These are phyloP conservation scores for Petromus typicus DNA, from an alignment of 2,113 vertebrate species.

Conservation along the genomic window DNA sequence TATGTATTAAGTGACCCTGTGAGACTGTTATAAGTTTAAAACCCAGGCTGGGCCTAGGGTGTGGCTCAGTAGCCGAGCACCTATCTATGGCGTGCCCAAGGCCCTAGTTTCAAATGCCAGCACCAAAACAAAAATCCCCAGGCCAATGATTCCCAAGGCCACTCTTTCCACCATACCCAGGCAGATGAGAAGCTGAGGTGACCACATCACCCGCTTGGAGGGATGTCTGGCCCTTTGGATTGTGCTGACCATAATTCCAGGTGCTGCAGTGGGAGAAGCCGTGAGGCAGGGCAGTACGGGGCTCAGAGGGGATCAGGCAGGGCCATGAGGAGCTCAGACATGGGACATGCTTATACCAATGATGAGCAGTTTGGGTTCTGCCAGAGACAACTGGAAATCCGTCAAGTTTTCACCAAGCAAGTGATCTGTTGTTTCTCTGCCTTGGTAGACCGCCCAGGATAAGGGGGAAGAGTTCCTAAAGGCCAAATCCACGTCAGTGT, in stretches of 20 bases:
- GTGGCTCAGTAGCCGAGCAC: background rate
- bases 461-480: background rate
- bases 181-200: background rate
- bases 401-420: background rate
- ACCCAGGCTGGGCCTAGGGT: background rate
- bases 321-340: accelerated
- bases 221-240: background rate
- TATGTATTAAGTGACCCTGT: background rate
- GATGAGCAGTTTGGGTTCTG: background rate
- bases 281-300: background rate
- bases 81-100: background rate
- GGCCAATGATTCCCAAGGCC: background rate
- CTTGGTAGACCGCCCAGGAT: background rate
- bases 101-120: background rate
- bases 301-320: background rate
- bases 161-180: background rate
- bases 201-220: too few relatives aligned
- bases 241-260: background rate
- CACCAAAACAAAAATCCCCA: background rate
- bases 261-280: background rate
- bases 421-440: background rate
- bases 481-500: too few relatives aligned
- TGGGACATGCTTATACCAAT: background rate
- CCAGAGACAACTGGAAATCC: background rate
- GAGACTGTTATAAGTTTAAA: background rate